A percentile compares a stretch with the other conserved stretches of the same genome.
These are phyloP conservation scores for Tetranychus piercei DNA, from an alignment of 2,888 invertebrate species.

Conservation along the genomic window DNA sequence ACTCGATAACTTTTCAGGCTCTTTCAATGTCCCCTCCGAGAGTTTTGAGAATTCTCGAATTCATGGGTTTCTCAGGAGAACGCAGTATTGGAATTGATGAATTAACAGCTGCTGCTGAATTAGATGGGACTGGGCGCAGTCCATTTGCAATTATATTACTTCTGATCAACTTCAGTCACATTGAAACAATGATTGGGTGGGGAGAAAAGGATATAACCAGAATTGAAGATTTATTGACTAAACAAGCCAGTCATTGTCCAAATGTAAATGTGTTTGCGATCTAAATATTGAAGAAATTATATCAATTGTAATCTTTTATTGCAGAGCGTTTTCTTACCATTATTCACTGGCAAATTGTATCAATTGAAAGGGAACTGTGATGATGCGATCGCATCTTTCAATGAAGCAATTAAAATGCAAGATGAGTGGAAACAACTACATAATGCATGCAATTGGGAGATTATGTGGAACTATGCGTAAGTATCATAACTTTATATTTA, in stretches of 20 bases:
- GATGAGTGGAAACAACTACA: constrained; percentile 74
- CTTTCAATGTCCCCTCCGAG: not conserved
- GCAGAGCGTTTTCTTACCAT: constrained; percentile 71
- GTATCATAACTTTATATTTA: constrained; percentile 22
- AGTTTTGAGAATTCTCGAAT: not conserved
- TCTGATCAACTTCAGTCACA: constrained; percentile 5
- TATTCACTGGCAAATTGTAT: constrained; percentile 68
- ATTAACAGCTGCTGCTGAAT: not conserved
- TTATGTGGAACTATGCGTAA: constrained; percentile 71
- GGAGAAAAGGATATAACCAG: not conserved
- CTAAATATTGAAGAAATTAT: not conserved
- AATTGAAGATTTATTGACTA: not conserved
- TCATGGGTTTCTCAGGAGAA: constrained; percentile 4
- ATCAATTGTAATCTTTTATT: not conserved
- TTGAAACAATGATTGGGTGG: not conserved
- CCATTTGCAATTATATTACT: not conserved
- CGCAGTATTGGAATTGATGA: not conserved
- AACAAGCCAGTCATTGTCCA: not conserved
- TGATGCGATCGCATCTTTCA: constrained; percentile 15
- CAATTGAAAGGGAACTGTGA: constrained; percentile 50
- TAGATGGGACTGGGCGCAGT: not conserved
- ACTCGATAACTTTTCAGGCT: not conserved
- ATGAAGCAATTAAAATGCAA: constrained; percentile 17
- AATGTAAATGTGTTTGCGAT: not conserved
- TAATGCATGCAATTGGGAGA: constrained; percentile 81